Conservation (phyloP, 2,888 invertebrate genomes). For the Electrophaes corylata region DNA sequence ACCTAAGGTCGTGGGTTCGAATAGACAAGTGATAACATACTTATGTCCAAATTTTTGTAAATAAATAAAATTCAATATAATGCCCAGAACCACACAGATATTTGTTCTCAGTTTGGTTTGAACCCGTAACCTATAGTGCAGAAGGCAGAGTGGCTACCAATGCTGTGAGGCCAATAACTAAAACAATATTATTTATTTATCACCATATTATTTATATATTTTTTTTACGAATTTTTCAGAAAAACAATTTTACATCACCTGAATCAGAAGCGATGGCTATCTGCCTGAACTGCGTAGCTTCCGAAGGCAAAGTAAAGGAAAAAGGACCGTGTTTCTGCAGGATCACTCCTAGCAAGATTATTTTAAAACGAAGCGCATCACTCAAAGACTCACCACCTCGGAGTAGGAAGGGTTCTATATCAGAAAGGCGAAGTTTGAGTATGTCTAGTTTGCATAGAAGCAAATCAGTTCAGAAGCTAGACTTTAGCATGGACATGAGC, state of each 20-base stretch:
- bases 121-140: too few species aligned
- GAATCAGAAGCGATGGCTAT: slow-evolving; percentile 74
- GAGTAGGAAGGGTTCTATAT: slow-evolving; percentile 58
- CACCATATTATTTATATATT: too few species aligned
- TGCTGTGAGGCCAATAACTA: too few species aligned
- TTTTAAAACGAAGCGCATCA: slow-evolving; percentile 63
- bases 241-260: slow-evolving; percentile 73
- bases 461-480: slow-evolving; percentile 78
- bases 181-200: too few species aligned
- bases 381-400: slow-evolving; percentile 70
- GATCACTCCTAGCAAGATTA: slow-evolving; percentile 62
- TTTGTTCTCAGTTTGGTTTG: too few species aligned
- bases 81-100: too few species aligned
- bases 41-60: too few species aligned
- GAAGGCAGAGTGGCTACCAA: too few species aligned
- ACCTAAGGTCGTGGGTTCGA: too few species aligned
- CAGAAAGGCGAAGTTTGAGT: slow-evolving; percentile 71
- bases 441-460: slow-evolving; percentile 73
- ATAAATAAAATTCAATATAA: too few species aligned
- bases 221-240: slow-evolving; percentile 52
- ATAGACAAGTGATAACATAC: too few species aligned
- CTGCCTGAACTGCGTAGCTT: slow-evolving; percentile 65
- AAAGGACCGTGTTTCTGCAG: slow-evolving; percentile 67
- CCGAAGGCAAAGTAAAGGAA: slow-evolving; percentile 48
- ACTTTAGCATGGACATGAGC: slow-evolving; percentile 83